Evolutionary conservation across 2,888 invertebrate genomes (phyloP), one percentile per base, ranked within the genome.

Genomic region (Invenusta paracnida): DNA sequence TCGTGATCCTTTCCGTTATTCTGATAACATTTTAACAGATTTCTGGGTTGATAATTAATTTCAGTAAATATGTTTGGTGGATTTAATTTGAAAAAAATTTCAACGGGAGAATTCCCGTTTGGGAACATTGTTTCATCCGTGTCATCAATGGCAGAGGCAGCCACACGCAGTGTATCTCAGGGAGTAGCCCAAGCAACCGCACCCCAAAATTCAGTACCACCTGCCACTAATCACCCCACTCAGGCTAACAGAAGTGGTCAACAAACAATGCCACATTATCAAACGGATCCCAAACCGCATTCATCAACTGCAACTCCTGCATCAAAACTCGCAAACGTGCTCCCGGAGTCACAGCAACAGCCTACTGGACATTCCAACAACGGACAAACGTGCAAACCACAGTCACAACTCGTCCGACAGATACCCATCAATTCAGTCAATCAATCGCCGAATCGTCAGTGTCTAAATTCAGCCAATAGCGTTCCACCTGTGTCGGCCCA

Each of bases 71-170:
- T 73, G 73, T 73, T 73, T 25, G 27, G 73, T 2, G 73, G 73
- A 73, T 73, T 73, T 73, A 73, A 73, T 73, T 73, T 73, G 27
- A 73, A 73, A 25, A 73, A 73, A 23, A 73, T 73, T n/a, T 73
- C 73, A 23, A 73, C 73, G 73, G 73, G 73, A 2, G 73, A 73
- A 23, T 73, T 73, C 73, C 73, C 73, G 23, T 73, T 73, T 25
- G 73, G 73, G 2, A 73, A 73, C 73, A 73, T 73, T 23, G 73
- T 73, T 13, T 73, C 73, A 73, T 73, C 73, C 2, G 73, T 73
- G 2, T 73, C 73, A 23, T 73, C 73, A 13, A 73, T 73, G 73
- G 73, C 73, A 13, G 73, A 73, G 73, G 73, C 73, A 5, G 73
- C 73, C 5, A 13, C 73, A 23, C 73, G 73, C 17, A 73, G 23